Evolutionary conservation across 2,113 vertebrate species (phyloP), one percentile per base, ranked within the genome.

Genomic region (Cynocephalus volans): DNA sequence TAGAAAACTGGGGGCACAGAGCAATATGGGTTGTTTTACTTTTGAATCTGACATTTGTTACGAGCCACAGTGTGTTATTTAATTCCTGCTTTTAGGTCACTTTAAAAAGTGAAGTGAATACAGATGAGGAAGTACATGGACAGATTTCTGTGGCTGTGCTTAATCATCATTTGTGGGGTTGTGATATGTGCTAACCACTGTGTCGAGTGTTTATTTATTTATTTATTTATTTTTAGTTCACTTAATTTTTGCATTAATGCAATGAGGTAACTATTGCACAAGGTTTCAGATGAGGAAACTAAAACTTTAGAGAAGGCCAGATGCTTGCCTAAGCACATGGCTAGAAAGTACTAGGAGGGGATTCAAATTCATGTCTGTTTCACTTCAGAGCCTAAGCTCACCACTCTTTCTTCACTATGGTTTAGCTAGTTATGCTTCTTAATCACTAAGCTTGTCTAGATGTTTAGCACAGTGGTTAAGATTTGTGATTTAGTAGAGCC

Each of bases 21-120:
- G 80, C 2, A 56, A 45, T 24, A 10, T 6, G 56, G 54, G 21
- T 50, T 19, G 50, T 62, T 91, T 75, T 58, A 69, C 26, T 91
- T 81, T 58, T 21, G 19, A 93, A 50, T 91, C 54, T 65, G 58
- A 85, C 3, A 19, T 95, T 84, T 92, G 82, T 48, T 76, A 76
- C 65, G 14, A 90, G 36, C 31, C 36, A 24, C 2, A 3, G n/a
- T 60, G 36, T 96, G 31, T 67, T 41, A 15, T 85, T 79, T 81
- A 8, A 18, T 84, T 95, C 28, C 26, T 84, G 31, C 11, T 75
- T 90, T 67, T 41, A 88, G 28, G 15, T 41, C 82, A 11, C 72
- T 81, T 88, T 90, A 17, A 41, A 88, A 76, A 88, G 48, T 54
- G n/a, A 88, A 65, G 28, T 60, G 26, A 48, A 60, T 65, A 28